These are phyloP conservation scores for Upupa epops DNA, from an alignment of 2,113 vertebrate genomes.

Conservation along the genomic window DNA sequence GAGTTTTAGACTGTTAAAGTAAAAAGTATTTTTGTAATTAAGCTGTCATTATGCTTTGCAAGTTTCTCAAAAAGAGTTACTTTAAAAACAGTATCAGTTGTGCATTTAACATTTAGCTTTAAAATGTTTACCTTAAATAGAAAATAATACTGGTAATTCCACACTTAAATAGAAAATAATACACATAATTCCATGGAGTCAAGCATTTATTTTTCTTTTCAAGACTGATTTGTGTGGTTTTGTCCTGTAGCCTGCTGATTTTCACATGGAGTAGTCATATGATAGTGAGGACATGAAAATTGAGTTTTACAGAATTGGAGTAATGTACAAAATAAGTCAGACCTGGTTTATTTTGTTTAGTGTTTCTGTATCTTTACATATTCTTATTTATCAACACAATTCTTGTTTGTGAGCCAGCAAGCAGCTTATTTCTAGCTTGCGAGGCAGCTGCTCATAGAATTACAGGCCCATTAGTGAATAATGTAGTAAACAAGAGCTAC, in stretches of 20 bases:
- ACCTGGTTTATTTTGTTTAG: neutral
- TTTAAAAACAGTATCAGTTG: too few species aligned
- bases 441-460: neutral
- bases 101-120: too few species aligned
- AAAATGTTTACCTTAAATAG: neutral
- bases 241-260: neutral
- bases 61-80: too few species aligned
- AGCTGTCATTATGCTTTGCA: neutral
- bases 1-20: neutral
- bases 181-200: neutral
- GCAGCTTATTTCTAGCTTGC: neutral
- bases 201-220: neutral
- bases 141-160: neutral
- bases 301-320: neutral
- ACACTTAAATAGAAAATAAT: neutral
- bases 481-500: neutral
- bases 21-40: neutral
- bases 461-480: neutral
- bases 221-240: neutral
- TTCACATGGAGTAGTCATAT: neutral
- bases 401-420: neutral
- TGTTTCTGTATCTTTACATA: neutral
- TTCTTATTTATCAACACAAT: neutral
- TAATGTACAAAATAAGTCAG: neutral
- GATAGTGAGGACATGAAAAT: neutral